Evolutionary conservation across 2,113 vertebrate species (phyloP).

Genomic region (Melanotaenia duboulayi): DNA sequence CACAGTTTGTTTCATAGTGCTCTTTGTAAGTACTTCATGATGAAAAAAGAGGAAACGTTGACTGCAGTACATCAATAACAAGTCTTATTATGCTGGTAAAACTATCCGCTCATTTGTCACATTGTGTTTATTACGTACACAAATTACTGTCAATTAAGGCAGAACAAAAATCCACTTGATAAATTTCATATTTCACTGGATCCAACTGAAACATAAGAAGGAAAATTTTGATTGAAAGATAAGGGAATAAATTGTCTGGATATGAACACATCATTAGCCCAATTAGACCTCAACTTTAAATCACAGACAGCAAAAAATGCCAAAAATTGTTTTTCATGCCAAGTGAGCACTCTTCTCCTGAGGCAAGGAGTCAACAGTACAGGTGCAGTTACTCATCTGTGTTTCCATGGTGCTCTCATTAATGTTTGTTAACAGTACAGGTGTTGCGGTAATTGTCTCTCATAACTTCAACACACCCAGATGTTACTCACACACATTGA

Average conservation of each 20-base stretch:
- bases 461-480: constrained; percentile 52
- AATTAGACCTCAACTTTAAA: constrained; percentile 63
- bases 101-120: constrained; percentile 41
- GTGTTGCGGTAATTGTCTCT: constrained; percentile 73
- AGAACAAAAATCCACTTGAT: constrained; percentile 21
- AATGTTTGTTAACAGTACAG: constrained; percentile 77
- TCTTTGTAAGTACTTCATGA: constrained; percentile 23
- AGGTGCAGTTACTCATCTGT: constrained; percentile 74
- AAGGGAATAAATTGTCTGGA: constrained; percentile 56
- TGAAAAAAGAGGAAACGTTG: constrained; percentile 7
- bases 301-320: constrained; percentile 42
- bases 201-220: constrained; percentile 15
- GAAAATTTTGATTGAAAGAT: constrained; percentile 50
- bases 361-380: constrained; percentile 58
- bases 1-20: constrained; percentile 39
- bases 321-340: constrained; percentile 58
- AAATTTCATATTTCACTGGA: constrained; percentile 47
- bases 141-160: constrained; percentile 61
- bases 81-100: constrained; percentile 18
- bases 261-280: constrained; percentile 60
- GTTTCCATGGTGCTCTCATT: constrained; percentile 75
- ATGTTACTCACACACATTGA: constrained; percentile 23
- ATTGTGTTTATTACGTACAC: constrained; percentile 39
- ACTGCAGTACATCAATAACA: constrained; percentile 7
- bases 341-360: constrained; percentile 53